Evolutionary conservation across 2,888 invertebrate species (phyloP).

Genomic region (Venustoraphidia nigricollis): DNA sequence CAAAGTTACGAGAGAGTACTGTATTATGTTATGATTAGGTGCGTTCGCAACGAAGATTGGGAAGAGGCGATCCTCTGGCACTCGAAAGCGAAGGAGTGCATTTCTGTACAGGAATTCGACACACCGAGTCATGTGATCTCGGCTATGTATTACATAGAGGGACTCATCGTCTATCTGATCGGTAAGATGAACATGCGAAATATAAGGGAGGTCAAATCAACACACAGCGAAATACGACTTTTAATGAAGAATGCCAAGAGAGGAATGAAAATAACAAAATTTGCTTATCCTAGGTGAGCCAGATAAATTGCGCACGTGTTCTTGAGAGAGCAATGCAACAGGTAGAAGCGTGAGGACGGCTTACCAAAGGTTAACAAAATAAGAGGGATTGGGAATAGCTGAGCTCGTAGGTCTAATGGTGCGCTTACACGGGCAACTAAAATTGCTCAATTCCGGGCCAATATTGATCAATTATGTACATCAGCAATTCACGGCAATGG

Average conservation of each 20-base stretch:
- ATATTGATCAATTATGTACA: too few species aligned
- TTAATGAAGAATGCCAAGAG: constrained; percentile 19
- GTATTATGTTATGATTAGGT: constrained; percentile 25
- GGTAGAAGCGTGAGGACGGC: too few species aligned
- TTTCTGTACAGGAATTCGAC: constrained; percentile 13
- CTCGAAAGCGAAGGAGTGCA: constrained; percentile 26
- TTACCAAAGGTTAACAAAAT: too few species aligned
- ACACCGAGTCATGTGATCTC: constrained; percentile 27
- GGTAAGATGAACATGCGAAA: constrained; percentile 21
- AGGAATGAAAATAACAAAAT: constrained; percentile 17
- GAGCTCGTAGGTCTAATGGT: too few species aligned
- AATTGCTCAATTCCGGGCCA: too few species aligned
- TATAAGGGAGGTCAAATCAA: constrained; percentile 14
- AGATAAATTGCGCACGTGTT: too few species aligned
- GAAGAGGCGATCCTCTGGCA: constrained; percentile 39
- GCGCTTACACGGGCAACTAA: too few species aligned
- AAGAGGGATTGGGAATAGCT: too few species aligned
- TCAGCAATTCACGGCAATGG: too few species aligned
- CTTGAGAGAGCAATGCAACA: too few species aligned
- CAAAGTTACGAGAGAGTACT: background rate
- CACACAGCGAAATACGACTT: constrained; percentile 18
- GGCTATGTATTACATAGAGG: constrained; percentile 36
- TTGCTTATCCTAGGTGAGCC: constrained; percentile 25
- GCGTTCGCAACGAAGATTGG: constrained; percentile 38
- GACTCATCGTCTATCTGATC: constrained; percentile 35